Evolutionary conservation across 2,888 invertebrate species (phyloP).

Genomic region (Eumerus sabulonum): DNA sequence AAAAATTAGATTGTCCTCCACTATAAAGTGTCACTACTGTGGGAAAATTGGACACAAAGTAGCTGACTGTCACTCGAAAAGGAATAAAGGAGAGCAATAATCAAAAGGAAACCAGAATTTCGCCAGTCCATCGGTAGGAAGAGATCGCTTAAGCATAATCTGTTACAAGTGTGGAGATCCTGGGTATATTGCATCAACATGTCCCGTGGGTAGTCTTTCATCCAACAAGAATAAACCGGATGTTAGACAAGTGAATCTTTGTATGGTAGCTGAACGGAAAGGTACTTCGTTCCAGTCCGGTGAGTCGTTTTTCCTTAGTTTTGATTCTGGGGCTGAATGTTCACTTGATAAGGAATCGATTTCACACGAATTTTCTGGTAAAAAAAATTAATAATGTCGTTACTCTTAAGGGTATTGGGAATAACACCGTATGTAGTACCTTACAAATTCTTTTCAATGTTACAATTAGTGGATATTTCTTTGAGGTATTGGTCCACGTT

Average conservation of each 20-base stretch:
- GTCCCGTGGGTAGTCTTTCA: slow-evolving; percentile 23
- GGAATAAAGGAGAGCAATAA: slow-evolving; percentile 11
- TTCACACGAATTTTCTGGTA: slow-evolving; percentile 44
- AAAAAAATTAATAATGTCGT: slow-evolving; percentile 53
- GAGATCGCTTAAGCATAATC: slow-evolving; percentile 28
- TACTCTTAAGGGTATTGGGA: slow-evolving; percentile 46
- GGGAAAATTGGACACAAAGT: slow-evolving; percentile 58
- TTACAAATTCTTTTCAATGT: slow-evolving; percentile 30
- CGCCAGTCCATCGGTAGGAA: background rate
- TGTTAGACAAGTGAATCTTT: slow-evolving; percentile 55
- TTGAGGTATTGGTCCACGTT: slow-evolving; percentile 34
- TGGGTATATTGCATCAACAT: slow-evolving; percentile 46
- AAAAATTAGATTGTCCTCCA: background rate
- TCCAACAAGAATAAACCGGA: slow-evolving; percentile 27
- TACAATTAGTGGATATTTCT: slow-evolving; percentile 33
- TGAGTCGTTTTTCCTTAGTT: slow-evolving; percentile 48
- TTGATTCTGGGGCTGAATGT: slow-evolving; percentile 50
- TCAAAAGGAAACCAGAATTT: slow-evolving; percentile 1
- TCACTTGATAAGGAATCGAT: slow-evolving; percentile 48
- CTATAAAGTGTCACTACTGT: slow-evolving; percentile 55
- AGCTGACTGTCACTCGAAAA: slow-evolving; percentile 34
- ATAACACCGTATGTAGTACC: slow-evolving; percentile 31
- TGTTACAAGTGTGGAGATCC: too few species aligned
- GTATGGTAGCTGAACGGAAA: slow-evolving; percentile 48
- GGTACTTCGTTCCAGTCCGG: slow-evolving; percentile 40